Conservation (phyloP, 2,888 invertebrate species). For the Mayetiola destructor region DNA sequence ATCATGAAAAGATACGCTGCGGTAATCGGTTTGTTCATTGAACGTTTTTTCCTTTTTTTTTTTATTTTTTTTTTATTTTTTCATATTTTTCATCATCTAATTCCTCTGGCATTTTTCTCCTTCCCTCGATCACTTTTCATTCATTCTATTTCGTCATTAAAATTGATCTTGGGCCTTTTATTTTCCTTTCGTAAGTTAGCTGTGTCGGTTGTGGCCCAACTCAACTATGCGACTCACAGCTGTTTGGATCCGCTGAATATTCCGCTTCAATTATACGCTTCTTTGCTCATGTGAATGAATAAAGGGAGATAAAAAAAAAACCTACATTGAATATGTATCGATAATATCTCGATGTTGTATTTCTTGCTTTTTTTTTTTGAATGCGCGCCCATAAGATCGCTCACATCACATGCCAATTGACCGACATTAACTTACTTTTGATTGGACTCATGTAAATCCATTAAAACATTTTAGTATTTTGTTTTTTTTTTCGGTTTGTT, state of each 20-base stretch:
- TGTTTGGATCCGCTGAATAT: no score
- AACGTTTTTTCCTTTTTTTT: no score
- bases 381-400: neutral
- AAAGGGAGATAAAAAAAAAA: no score
- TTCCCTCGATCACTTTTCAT: no score
- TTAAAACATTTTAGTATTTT: neutral
- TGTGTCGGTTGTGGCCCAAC: neutral
- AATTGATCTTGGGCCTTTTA: neutral
- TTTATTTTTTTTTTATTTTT: no score
- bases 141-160: neutral
- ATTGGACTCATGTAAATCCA: constrained; percentile 3
- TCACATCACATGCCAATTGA: neutral
- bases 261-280: no score
- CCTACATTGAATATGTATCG: no score
- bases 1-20: neutral
- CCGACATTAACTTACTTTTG: constrained; percentile 5
- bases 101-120: no score
- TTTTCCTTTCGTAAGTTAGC: neutral
- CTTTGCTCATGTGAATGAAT: no score
- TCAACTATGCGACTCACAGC: no score
- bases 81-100: no score
- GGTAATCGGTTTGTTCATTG: neutral
- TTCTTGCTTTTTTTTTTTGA: neutral
- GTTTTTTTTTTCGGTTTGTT: neutral
- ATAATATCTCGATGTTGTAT: neutral